Percentiles rank a stretch among this genome's conserved stretches.
Conservation (phyloP, 2,888 invertebrate species). For the Formica aserva region DNA sequence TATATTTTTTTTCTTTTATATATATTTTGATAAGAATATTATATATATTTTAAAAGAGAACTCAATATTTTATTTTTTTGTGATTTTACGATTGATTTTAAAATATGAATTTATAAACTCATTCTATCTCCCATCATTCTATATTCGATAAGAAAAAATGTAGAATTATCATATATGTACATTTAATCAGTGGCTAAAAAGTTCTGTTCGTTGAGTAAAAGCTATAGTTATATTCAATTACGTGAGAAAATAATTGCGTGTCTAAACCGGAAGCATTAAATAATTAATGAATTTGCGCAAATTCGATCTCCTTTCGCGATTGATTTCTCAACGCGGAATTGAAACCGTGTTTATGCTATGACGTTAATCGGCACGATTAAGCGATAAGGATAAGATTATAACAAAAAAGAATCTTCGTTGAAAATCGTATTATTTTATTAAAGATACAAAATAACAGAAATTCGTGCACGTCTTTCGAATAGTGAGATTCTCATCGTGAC, state of each 20-base stretch:
- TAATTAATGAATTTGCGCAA: constrained; percentile 46
- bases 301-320: constrained; percentile 48
- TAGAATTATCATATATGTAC: neutral
- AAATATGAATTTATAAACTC: neutral
- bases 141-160: neutral
- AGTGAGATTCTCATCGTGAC: neutral
- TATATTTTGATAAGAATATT: neutral
- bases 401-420: neutral
- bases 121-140: neutral
- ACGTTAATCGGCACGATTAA: constrained; percentile 45
- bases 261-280: constrained; percentile 28
- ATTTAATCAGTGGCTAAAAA: neutral
- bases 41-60: neutral
- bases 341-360: constrained; percentile 30
- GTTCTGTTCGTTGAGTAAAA: neutral
- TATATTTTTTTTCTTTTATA: neutral
- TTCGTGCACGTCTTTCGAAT: too few relatives aligned
- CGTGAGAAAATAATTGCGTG: constrained; percentile 3
- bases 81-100: neutral
- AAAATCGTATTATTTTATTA: constrained; percentile 15
- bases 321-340: constrained; percentile 40
- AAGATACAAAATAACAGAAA: neutral
- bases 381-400: constrained; percentile 36
- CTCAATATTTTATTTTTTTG: neutral
- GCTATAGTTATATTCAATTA: constrained; percentile 1